Evolutionary conservation across 2,888 invertebrate species (phyloP), one percentile per base, ranked within the genome.

Genomic region (Lasioglossum zephyrum): DNA sequence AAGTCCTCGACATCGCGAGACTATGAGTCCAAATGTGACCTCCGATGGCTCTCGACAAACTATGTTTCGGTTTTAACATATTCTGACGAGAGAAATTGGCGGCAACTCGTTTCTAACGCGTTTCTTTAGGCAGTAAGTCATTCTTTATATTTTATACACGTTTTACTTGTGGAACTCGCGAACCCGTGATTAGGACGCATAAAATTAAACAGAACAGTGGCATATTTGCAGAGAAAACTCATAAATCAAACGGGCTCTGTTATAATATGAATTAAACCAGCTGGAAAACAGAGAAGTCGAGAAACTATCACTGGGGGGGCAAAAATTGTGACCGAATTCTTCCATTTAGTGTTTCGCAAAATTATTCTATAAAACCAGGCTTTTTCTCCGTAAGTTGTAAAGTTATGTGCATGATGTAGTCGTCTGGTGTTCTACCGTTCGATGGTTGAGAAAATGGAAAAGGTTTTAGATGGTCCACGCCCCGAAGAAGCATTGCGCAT

Each of bases 151-250:
- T 26, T 26, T 16, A 26, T 26, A 60, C 26, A 16, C 16, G 6
- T 16, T 63, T 63, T 2, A 53, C 16, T 63, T 63, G 63, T 16
- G 0, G 16, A 63, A 31, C 16, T 31, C 16, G 26, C 0, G 6
- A 26, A 26, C 63, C 31, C 16, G 16, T 22, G 49, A 70, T 53
- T 53, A 22, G 5, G 18, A 39, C 53, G 39, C 47, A 41, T 22
- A 70, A 39, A 77, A 70, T 77, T 77, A 22, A 22, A n/a, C 53
- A 36, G 31, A 18, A 69, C 47, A 53, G 16, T 36, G 66, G 69
- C 22, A 69, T 22, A 39, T 36, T 36, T n/a, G 26, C 36, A 41
- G 53, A 41, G 57, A 78, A 72, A 70, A 72, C 26, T 13, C 39
- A 1, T 72, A 78, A 78, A n/a, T 57, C 70, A 41, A 22, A 22